phyloP scores from a whole-genome alignment of 2,797 vertebrate genomes.

The Manis crassicaudata region DNA sequence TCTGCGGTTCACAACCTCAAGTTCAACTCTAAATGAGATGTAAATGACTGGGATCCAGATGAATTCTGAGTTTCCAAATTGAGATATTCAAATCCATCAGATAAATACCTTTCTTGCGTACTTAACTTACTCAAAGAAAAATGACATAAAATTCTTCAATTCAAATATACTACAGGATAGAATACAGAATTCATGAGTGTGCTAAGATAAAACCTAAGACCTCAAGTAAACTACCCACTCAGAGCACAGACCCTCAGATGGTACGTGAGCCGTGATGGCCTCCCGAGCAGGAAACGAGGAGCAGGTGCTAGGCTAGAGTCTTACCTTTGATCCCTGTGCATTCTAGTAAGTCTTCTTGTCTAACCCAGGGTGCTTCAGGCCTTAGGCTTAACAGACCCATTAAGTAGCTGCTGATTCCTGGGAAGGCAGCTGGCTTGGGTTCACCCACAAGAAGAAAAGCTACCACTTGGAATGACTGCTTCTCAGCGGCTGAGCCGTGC shows the following conservation, averaged over 20 bases:
- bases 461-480: fast-evolving
- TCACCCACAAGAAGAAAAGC: background rate
- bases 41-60: background rate
- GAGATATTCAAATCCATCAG: slow-evolving; percentile 1
- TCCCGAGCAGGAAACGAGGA: fast-evolving
- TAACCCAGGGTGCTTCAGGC: background rate
- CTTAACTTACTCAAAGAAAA: slow-evolving; percentile 9
- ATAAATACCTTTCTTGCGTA: slow-evolving; percentile 3
- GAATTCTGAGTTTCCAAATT: background rate
- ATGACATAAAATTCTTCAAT: slow-evolving; percentile 18
- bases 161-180: background rate
- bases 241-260: fast-evolving
- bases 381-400: background rate
- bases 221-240: no score
- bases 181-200: background rate
- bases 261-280: fast-evolving
- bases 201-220: background rate
- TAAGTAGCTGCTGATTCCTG: background rate
- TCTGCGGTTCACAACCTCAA: background rate
- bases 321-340: background rate
- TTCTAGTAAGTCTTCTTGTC: background rate
- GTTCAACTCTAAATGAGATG: background rate
- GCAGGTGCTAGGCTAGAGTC: fast-evolving
- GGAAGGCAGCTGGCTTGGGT: background rate
- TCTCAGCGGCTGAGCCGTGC: fast-evolving